Conservation (phyloP, 2,797 vertebrate genomes). For the Thamnophis elegans region DNA sequence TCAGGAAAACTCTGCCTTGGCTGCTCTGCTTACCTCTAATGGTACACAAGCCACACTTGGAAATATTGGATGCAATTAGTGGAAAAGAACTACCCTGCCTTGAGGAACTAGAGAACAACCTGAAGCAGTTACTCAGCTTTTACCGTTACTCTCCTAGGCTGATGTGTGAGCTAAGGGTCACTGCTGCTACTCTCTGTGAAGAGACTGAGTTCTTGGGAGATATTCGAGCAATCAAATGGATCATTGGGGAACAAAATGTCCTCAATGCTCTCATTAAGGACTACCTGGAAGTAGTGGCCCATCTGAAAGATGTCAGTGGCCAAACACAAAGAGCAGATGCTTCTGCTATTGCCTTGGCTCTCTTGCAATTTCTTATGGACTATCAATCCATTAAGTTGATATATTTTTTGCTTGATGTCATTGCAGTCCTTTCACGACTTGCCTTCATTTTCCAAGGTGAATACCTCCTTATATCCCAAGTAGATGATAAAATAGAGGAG, state of each 20-base stretch:
- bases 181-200: constrained; percentile 88
- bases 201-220: constrained; percentile 94
- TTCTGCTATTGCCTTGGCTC: constrained; percentile 89
- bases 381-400: constrained; percentile 96
- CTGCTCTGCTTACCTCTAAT: constrained; percentile 92
- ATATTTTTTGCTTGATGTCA: constrained; percentile 95
- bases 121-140: constrained; percentile 94
- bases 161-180: constrained; percentile 87
- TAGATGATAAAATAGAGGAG: constrained; percentile 89
- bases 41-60: constrained; percentile 92
- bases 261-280: constrained; percentile 95
- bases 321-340: constrained; percentile 91
- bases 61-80: constrained; percentile 91
- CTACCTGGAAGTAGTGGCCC: constrained; percentile 93
- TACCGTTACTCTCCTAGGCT: constrained; percentile 94
- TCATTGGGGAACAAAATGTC: constrained; percentile 93
- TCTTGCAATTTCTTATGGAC: constrained; percentile 95
- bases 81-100: constrained; percentile 93
- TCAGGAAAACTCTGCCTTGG: constrained; percentile 92
- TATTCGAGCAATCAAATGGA: constrained; percentile 90
- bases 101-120: constrained; percentile 93
- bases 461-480: constrained; percentile 88
- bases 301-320: constrained; percentile 90
- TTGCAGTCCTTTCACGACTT: constrained; percentile 88
- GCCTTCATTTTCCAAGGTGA: constrained; percentile 93